phyloP scores from a whole-genome alignment of 1,140 invertebrate species.

The Orchesella cincta region DNA sequence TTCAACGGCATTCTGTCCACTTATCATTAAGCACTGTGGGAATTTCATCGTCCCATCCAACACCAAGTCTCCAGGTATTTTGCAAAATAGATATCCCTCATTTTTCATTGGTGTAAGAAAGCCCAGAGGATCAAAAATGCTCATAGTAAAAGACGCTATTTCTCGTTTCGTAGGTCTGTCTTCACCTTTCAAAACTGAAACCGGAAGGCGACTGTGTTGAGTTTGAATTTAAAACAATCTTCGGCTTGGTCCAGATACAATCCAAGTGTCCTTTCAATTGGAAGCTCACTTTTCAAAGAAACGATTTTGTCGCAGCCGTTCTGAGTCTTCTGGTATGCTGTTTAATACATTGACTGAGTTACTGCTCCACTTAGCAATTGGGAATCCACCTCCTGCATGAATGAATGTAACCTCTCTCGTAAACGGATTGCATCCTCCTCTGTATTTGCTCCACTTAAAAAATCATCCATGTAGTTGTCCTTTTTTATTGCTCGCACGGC shows the following conservation, averaged over 20 bases:
- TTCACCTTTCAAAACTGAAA: not conserved
- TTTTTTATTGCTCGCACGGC: constrained; percentile 31
- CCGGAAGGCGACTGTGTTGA: constrained; percentile 14
- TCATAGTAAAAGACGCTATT: constrained; percentile 19
- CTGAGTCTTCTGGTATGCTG: constrained; percentile 45
- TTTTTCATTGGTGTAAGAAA: constrained; percentile 32
- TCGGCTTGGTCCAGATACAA: not conserved
- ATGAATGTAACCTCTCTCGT: constrained; percentile 14
- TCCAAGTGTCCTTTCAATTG: constrained; percentile 28
- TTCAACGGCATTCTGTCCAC: no score
- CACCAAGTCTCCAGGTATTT: constrained; percentile 35
- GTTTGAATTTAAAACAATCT: constrained; percentile 23
- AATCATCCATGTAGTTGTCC: constrained; percentile 45
- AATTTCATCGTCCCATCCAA: constrained; percentile 43
- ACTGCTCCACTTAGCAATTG: constrained; percentile 25
- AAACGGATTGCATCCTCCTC: constrained; percentile 37
- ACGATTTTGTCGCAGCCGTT: not conserved
- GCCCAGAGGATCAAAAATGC: constrained; percentile 34
- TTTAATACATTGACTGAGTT: constrained; percentile 11
- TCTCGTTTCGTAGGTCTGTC: constrained; percentile 33
- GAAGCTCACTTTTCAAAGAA: constrained; percentile 31
- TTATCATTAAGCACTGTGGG: no score
- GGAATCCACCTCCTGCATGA: constrained; percentile 24
- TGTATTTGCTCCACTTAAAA: constrained; percentile 33
- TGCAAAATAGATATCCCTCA: constrained; percentile 45